Base-by-base conservation (phyloP, 2,113 vertebrate genomes). In the Bubo blakistoni region DNA sequence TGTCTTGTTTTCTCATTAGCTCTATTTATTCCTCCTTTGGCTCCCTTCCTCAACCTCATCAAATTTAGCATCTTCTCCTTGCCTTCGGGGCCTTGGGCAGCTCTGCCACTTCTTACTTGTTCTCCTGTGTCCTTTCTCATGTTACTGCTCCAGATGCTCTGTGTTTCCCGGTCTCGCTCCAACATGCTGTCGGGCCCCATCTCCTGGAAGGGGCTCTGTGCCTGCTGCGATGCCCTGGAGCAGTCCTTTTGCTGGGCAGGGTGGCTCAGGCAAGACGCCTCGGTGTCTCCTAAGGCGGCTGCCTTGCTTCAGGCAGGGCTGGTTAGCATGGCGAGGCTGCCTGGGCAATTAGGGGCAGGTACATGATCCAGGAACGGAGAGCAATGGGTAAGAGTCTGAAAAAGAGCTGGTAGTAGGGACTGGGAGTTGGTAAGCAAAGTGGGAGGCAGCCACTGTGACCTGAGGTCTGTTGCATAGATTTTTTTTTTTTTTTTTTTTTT, bases 1-100 rank as follows among this genome's bases (percentile, higher is more conserved):
- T 89, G 96, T 90, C 95, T 96, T 95, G 94, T 96, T 94, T 94
- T 96, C 94, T 96, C 94, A 95, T 96, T 96, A 96, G 90, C 71
- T 94, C 78, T 95, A 91, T 96, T 96, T 95, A 95, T 95, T 94
- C 78, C 72, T 96, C 81, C 87, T 96, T 92, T 97, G 95, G 94
- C 95, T 96, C 81, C 62, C 81, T 95, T 97, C 91, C 84, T 94
- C 87, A 91, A 2, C 63, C 61, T 88, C 90, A 86, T 95, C 91
- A 95, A 84, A 92, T 94, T 92, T 86, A 90, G 61, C 85, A 82
- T 95, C 69, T 72, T 95, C 69, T 72, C 88, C 54, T 58, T 92
- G 78, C 82, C 83, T 94, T 74, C 8, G 2, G 86, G 87, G 54
- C 77, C 73, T 91, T 76, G 81, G 62, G 58, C 49, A 89, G 71